Conservation (phyloP, 2,797 vertebrate species). For the Poecilia gillii region DNA sequence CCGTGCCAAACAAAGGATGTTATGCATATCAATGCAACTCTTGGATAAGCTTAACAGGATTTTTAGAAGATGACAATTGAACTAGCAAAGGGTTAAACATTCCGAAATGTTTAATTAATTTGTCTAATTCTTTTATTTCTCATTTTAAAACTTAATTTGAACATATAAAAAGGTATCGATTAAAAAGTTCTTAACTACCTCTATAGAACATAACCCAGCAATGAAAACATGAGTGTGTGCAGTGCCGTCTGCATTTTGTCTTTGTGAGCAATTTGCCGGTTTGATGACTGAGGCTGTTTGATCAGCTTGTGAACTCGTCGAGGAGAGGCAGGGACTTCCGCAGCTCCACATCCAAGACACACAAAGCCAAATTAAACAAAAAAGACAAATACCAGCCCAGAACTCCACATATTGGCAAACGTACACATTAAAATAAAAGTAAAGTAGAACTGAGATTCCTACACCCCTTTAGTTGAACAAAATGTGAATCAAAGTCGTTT, state of each 20-base stretch:
- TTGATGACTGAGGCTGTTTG: conserved; percentile 69
- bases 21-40: not conserved
- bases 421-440: not conserved
- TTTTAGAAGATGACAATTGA: not conserved
- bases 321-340: conserved; percentile 37
- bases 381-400: conserved; percentile 7
- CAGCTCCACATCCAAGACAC: conserved; percentile 26
- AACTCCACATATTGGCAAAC: not conserved
- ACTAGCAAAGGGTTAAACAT: not conserved
- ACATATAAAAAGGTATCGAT: not conserved
- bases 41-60: not conserved
- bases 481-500: not conserved
- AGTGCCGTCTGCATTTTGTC: not conserved
- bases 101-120: not conserved
- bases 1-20: not conserved
- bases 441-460: not conserved
- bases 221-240: not conserved
- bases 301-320: conserved; percentile 64
- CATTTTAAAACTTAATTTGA: not conserved
- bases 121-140: not conserved
- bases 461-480: conserved; percentile 2
- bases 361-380: conserved; percentile 1
- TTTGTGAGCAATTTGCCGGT: conserved; percentile 33
- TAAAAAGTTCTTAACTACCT: conserved; percentile 9
- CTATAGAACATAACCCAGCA: not conserved